Conservation (phyloP, 2,888 invertebrate species). For the Caenorhabditis drosophilae region DNA sequence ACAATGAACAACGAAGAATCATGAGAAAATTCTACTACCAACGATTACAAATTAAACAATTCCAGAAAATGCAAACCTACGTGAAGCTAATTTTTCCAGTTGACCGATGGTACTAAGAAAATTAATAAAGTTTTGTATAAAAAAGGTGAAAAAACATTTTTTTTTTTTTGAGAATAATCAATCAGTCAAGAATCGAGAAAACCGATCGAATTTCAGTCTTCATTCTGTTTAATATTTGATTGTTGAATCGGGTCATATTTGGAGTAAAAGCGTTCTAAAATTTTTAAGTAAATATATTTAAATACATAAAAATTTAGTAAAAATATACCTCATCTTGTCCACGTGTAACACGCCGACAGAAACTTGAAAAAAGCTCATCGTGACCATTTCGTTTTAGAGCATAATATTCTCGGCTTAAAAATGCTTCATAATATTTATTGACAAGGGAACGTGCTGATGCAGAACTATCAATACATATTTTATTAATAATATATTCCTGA, state of each 20-base stretch:
- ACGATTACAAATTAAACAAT: too few species aligned
- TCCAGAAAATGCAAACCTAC: too few species aligned
- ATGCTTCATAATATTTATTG: constrained; percentile 41
- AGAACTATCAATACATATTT: constrained; percentile 35
- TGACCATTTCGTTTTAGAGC: constrained; percentile 28
- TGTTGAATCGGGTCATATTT: constrained; percentile 46
- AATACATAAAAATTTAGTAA: background rate
- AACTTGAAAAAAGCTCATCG: constrained; percentile 44
- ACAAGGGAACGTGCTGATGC: constrained; percentile 20
- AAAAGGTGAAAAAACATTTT: too few species aligned
- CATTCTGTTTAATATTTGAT: constrained; percentile 36
- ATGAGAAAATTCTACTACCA: too few species aligned
- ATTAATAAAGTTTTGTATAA: too few species aligned
- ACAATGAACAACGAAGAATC: too few species aligned
- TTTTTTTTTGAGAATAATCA: too few species aligned
- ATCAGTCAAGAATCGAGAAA: background rate
- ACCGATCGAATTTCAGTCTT: constrained; percentile 32
- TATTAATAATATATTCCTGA: constrained; percentile 38
- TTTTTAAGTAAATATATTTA: background rate
- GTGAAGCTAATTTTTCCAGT: too few species aligned
- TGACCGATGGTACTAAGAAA: too few species aligned
- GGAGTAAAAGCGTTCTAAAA: constrained; percentile 37
- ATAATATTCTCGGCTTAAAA: constrained; percentile 30
- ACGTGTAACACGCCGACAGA: constrained; percentile 42
- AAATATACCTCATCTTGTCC: constrained; percentile 38